Conservation (phyloP, 92 coral and sea anemone species). For the Isaurus tuberculatus region DNA sequence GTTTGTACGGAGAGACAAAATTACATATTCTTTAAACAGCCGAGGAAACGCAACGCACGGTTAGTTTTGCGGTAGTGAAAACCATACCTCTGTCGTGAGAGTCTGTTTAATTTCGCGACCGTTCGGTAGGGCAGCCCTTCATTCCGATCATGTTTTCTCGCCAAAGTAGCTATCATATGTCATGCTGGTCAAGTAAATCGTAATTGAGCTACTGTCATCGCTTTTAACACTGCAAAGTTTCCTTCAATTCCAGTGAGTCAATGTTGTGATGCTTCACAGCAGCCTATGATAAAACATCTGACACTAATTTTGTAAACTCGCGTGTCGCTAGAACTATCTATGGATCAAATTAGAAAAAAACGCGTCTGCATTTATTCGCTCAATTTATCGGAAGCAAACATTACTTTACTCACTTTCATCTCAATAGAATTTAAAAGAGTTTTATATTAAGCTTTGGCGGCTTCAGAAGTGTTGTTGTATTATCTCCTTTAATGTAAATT, state of each 20-base stretch:
- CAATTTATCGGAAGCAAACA: constrained; percentile 30
- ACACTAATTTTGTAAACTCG: constrained; percentile 60
- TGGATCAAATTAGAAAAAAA: neutral
- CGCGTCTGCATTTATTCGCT: constrained; percentile 8
- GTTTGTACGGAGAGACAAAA: neutral
- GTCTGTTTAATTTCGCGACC: constrained; percentile 33
- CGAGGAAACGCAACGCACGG: constrained; percentile 43
- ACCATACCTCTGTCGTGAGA: constrained; percentile 32
- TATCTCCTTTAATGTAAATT: constrained; percentile 63
- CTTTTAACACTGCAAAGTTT: constrained; percentile 17
- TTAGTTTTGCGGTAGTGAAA: constrained; percentile 55
- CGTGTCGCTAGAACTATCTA: constrained; percentile 12
- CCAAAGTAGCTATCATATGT: constrained; percentile 63
- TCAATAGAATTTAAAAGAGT: constrained; percentile 36
- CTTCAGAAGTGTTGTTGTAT: constrained; percentile 55
- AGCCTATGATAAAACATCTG: constrained; percentile 44
- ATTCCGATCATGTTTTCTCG: constrained; percentile 67
- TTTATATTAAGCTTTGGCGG: constrained; percentile 44
- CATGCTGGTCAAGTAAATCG: constrained; percentile 57
- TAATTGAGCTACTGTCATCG: constrained; percentile 58
- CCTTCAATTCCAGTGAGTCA: neutral
- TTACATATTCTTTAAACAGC: constrained; percentile 3
- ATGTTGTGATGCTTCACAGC: constrained; percentile 21
- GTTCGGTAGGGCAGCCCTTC: constrained; percentile 33
- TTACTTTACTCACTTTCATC: constrained; percentile 28